A percentile compares a stretch with the other conserved stretches of the same genome.
Evolutionary conservation across 1,140 invertebrate genomes (phyloP).

Genomic region (Popillia japonica): DNA sequence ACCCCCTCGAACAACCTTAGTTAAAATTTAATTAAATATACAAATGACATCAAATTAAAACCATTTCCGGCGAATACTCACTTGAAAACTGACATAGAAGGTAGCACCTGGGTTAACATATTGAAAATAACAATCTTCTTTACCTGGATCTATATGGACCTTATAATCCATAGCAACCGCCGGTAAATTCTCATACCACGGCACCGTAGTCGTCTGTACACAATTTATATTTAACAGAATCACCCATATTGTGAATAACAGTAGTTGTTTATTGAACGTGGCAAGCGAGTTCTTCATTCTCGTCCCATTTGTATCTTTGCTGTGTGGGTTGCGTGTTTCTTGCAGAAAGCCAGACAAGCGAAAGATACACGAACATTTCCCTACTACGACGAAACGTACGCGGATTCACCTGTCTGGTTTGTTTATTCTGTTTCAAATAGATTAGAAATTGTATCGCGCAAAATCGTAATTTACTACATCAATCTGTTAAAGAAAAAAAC

Average conservation of each 20-base stretch:
- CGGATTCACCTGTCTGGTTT: neutral
- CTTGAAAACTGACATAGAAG: conserved; percentile 93
- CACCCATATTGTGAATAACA: neutral
- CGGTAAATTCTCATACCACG: conserved; percentile 83
- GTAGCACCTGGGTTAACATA: conserved; percentile 91
- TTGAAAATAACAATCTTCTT: conserved; percentile 95
- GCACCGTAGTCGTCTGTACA: conserved; percentile 56
- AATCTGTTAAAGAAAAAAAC: too few species aligned
- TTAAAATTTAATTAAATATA: too few species aligned
- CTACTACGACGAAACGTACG: neutral
- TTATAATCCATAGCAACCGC: conserved; percentile 95
- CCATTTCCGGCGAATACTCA: conserved; percentile 62
- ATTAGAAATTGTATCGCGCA: too few species aligned
- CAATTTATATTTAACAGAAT: neutral
- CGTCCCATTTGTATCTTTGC: neutral
- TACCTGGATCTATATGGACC: conserved; percentile 91
- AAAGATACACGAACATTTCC: too few species aligned
- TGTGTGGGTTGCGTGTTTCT: neutral
- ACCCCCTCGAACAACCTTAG: conserved; percentile 83
- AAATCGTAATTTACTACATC: too few species aligned
- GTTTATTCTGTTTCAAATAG: too few species aligned
- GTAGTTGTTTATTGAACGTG: neutral
- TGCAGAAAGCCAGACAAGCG: neutral
- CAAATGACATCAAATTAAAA: too few species aligned
- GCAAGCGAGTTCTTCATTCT: neutral